phyloP scores from a whole-genome alignment of 1,140 invertebrate genomes.

The Penaeus vannamei region DNA sequence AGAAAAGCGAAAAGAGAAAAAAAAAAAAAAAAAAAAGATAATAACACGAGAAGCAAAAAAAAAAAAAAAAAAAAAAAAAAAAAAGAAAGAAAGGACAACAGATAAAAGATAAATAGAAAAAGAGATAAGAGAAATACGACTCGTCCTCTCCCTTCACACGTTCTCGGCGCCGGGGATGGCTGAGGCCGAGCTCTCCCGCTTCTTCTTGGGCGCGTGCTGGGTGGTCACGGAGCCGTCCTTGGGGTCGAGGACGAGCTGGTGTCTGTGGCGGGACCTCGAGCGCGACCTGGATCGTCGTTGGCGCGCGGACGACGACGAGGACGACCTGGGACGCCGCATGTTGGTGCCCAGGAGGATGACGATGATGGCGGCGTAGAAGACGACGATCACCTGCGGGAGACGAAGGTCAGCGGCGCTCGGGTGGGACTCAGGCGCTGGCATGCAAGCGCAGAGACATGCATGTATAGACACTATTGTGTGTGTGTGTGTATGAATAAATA shows the following conservation, averaged over 20 bases:
- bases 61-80: too few species aligned
- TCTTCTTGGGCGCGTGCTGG: conserved; percentile 43
- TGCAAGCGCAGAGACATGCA: too few species aligned
- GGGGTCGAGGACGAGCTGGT: conserved; percentile 43
- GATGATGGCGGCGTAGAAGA: conserved; percentile 44
- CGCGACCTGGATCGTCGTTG: neutral
- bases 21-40: too few species aligned
- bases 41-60: too few species aligned
- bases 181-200: neutral
- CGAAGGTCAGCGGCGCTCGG: neutral
- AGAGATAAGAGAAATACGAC: too few species aligned
- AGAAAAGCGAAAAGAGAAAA: too few species aligned
- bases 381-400: conserved; percentile 40
- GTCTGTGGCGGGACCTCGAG: conserved; percentile 17
- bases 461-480: too few species aligned
- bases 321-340: conserved; percentile 27
- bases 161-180: neutral
- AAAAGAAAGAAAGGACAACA: too few species aligned
- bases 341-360: conserved; percentile 46
- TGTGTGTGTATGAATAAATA: too few species aligned
- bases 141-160: neutral
- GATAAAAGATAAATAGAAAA: too few species aligned
- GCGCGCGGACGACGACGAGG: neutral
- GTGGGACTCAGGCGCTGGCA: too few species aligned
- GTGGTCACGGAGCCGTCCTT: conserved; percentile 40